Conservation (phyloP, 2,113 vertebrate genomes). For the Centropristis striata region DNA sequence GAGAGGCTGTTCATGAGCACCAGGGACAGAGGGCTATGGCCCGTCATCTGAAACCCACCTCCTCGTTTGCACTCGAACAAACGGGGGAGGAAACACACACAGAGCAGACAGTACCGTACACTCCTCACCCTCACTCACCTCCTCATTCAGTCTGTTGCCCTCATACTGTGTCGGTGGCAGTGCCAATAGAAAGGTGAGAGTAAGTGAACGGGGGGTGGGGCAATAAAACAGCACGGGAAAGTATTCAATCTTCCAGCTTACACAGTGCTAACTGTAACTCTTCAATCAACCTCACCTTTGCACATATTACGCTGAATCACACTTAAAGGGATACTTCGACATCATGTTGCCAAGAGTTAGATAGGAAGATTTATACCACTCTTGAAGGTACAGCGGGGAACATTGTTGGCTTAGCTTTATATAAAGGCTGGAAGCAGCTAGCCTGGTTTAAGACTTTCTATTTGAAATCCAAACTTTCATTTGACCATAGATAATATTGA, state of each 20-base stretch:
- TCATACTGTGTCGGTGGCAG: constrained; percentile 83
- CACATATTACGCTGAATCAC: background rate
- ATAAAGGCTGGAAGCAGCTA: constrained; percentile 4
- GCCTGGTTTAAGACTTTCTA: too few species aligned
- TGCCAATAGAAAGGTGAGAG: constrained; percentile 85
- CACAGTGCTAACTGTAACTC: constrained; percentile 33
- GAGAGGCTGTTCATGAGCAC: constrained; percentile 60
- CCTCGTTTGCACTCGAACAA: constrained; percentile 76
- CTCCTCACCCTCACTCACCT: constrained; percentile 84
- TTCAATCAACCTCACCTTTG: constrained; percentile 26
- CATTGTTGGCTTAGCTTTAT: background rate
- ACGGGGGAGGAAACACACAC: constrained; percentile 74
- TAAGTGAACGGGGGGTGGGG: constrained; percentile 74
- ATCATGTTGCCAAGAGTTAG: background rate
- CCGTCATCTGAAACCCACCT: constrained; percentile 67
- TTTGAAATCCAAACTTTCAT: too few species aligned
- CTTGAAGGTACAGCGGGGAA: background rate
- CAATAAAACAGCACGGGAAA: constrained; percentile 68
- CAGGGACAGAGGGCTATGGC: constrained; percentile 50
- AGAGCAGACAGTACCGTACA: constrained; percentile 58
- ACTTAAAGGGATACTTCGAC: constrained; percentile 11
- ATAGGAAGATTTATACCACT: constrained; percentile 6
- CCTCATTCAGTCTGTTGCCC: constrained; percentile 83
- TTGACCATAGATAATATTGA: too few species aligned
- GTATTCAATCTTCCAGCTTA: constrained; percentile 42